A percentile compares a stretch with the other conserved stretches of the same genome.
Conservation (phyloP, 2,888 invertebrate species). For the Ceriagrion tenellum region DNA sequence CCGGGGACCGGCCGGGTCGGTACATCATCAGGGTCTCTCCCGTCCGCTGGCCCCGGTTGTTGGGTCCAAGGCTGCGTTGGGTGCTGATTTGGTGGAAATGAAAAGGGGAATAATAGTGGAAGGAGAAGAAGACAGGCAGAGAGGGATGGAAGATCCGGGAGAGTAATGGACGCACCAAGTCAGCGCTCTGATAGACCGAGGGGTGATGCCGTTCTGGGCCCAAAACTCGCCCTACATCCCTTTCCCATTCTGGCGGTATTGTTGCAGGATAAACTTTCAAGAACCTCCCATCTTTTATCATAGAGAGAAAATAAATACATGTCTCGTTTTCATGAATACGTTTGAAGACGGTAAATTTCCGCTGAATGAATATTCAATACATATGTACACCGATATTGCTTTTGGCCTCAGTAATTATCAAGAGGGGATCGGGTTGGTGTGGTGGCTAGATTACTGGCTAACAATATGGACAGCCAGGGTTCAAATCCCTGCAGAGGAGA, state of each 20-base stretch:
- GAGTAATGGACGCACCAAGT: constrained; percentile 29
- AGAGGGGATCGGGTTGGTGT: no score
- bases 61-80: neutral
- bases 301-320: no score
- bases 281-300: neutral
- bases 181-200: neutral
- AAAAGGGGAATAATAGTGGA: neutral
- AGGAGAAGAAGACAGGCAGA: neutral
- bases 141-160: neutral
- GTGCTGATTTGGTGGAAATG: constrained; percentile 17
- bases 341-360: no score
- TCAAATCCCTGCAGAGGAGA: no score
- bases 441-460: no score
- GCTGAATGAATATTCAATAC: no score
- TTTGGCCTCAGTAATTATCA: no score
- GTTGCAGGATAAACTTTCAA: neutral
- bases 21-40: neutral
- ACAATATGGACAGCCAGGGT: no score
- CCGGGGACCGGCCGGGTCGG: neutral
- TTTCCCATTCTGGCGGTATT: neutral
- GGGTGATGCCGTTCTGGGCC: neutral
- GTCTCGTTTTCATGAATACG: no score
- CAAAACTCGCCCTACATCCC: neutral
- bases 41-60: neutral
- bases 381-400: no score